Base-by-base conservation (phyloP, 2,113 vertebrate species). In the Globicephala melas region DNA sequence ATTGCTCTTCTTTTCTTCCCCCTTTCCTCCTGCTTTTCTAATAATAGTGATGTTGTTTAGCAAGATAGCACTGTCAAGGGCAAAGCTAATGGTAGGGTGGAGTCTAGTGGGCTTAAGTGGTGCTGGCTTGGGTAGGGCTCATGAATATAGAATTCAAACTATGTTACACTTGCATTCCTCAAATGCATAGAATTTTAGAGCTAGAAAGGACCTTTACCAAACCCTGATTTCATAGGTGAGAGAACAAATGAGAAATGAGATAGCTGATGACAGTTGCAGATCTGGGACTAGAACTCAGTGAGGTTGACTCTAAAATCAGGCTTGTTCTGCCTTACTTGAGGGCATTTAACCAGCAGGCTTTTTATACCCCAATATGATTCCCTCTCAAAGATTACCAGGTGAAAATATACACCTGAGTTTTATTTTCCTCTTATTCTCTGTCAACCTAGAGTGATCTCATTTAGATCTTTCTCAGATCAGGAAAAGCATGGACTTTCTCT, bases 401-500 rank as follows among this genome's bases (percentile, higher is more conserved):
- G 0, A 87, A 91, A 47, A 95, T 79, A 50, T 15, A 79, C 18
- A 60, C 26, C 26, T 68, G 14, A 62, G 33, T 62, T 96, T 91
- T 82, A 60, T 50, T 93, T 93, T 90, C 28, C 28, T 81, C 36
- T 67, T 60, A 85, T 91, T 86, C 36, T 12, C 50, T 58, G 50
- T n/a, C 55, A 86, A 4, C 20, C 20, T 50, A 71, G 80, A 81
- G 94, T 0, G 3, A 94, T 55, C 47, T 96, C n/a, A 85, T 73
- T 91, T 85, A 41, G 53, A 83, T 94, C 47, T 36, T 84, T 95
- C 55, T 71, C 18, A 94, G 81, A 79, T 41, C 79, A 83, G 26
- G 58, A 58, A 92, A 94, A 93, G 33, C 23, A 70, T 8, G 10
- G 36, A 38, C 81, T 96, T 97, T 91, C 89, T 62, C 97, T 98